Evolutionary conservation across 1,140 invertebrate genomes (phyloP), one percentile per base, ranked within the genome.

Genomic region (Harpegnathos saltator): DNA sequence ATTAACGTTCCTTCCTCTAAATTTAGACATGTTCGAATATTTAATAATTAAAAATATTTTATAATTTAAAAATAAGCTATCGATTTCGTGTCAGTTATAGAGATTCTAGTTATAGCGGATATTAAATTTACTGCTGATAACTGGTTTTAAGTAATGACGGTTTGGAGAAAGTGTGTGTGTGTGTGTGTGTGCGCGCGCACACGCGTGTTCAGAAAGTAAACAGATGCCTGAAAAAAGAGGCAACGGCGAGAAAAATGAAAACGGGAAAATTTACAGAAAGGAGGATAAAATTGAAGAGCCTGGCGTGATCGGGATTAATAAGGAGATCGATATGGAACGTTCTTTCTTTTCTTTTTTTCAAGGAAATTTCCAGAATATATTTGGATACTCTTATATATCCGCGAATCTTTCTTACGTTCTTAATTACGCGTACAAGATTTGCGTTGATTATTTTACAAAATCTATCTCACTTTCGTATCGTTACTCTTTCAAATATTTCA

Each of bases 171-270:
- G 52, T 71, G 52, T 58, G 69, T 69, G 65, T 59, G 22, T 50
- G 63, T 56, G 75, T 33, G 7, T 1, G 33, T 33, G 33, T 33
- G n/a, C n/a, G n/a, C n/a, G n/a, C n/a, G n/a, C n/a, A n/a, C n/a
- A n/a, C n/a, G n/a, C 75, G 75, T 80, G 75, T 80, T 58, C 63
- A n/a, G 75, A 80, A 80, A 80, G 75, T 65, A 71, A 80, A 80
- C 54, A 59, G 52, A 52, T 44, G 7, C 12, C 22, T 22, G 19
- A 50, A 80, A 80, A 80, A 44, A 52, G 65, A 22, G 50, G 33
- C 22, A 44, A 33, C 29, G 52, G 22, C 22, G 65, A 80, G 75
- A 80, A 71, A 80, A 80, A 80, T 69, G 75, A 80, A 52, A 29
- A 17, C 33, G 33, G 59, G 71, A 22, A 65, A 71, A 65, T 80